Evolutionary conservation across 2,113 vertebrate species (phyloP).

Genomic region (Spizaetus ornatus): DNA sequence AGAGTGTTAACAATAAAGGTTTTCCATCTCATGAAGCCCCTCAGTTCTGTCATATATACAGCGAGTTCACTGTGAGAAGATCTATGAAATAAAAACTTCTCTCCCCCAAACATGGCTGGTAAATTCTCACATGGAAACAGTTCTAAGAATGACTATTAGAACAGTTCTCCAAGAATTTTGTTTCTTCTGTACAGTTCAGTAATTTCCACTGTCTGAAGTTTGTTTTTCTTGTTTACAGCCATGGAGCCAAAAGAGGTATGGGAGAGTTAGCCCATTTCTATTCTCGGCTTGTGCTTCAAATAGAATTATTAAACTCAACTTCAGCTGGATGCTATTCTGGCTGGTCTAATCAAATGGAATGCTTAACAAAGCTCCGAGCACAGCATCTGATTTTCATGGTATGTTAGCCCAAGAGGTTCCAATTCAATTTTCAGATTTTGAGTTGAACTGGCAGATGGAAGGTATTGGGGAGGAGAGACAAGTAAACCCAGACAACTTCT

Average conservation of each 20-base stretch:
- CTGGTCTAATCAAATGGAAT: constrained; percentile 27
- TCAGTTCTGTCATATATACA: not conserved
- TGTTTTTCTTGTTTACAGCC: constrained; percentile 40
- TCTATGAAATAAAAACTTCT: not conserved
- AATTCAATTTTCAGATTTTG: not conserved
- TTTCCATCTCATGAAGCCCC: not conserved
- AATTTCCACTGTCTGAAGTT: constrained; percentile 17
- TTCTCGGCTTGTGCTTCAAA: constrained; percentile 18
- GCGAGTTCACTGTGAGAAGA: not conserved
- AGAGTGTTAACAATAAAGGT: not conserved
- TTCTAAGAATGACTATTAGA: not conserved
- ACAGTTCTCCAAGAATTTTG: not conserved
- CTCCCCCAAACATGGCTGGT: not conserved
- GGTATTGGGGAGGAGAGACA: not conserved
- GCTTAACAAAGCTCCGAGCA: not conserved
- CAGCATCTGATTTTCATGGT: constrained; percentile 8
- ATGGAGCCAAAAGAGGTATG: constrained; percentile 22
- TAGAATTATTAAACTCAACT: constrained; percentile 55
- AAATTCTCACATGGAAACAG: not conserved
- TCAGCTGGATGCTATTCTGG: constrained; percentile 50
- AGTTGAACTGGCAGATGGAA: not conserved
- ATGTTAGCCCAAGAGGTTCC: not conserved
- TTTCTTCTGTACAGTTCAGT: not conserved
- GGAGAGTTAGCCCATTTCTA: constrained; percentile 42
- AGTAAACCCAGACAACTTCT: not conserved